These are phyloP conservation scores for Bothrops jararaca DNA, from an alignment of 2,113 vertebrate species.

Conservation along the genomic window DNA sequence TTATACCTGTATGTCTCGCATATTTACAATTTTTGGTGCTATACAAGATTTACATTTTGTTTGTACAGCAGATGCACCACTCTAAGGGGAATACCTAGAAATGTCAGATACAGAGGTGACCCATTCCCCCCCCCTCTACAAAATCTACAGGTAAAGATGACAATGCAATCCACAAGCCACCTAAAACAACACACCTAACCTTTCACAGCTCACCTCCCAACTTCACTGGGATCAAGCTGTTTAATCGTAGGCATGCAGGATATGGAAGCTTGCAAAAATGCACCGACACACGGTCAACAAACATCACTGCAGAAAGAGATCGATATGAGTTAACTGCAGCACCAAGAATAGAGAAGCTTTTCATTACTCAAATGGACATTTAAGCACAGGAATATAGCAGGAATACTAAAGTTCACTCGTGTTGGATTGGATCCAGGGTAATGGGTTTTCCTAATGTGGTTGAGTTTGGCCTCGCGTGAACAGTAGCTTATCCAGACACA, in stretches of 20 bases:
- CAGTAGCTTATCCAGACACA: neutral
- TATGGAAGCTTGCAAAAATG: neutral
- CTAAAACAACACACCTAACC: neutral
- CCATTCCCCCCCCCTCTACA: conserved; percentile 28
- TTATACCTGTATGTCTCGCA: conserved; percentile 42
- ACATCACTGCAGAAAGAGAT: neutral
- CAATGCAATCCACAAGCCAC: conserved; percentile 12
- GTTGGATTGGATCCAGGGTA: neutral
- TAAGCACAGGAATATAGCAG: conserved; percentile 9
- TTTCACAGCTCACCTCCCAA: neutral
- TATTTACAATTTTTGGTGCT: conserved; percentile 62
- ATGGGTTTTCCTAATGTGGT: neutral
- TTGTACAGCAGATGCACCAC: conserved; percentile 56
- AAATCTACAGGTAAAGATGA: conserved; percentile 19
- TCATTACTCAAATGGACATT: neutral
- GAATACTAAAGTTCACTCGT: neutral
- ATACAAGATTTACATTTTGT: conserved; percentile 52
- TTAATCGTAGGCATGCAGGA: neutral
- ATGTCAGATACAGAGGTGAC: conserved; percentile 17
- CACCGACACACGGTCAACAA: neutral
- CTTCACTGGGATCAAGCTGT: neutral
- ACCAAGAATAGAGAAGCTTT: neutral
- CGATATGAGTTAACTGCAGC: conserved; percentile 9
- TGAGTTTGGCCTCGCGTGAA: neutral
- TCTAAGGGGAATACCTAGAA: conserved; percentile 53